Evolutionary conservation across 2,113 vertebrate genomes (phyloP).

Genomic region (Nothoprocta perdicaria): DNA sequence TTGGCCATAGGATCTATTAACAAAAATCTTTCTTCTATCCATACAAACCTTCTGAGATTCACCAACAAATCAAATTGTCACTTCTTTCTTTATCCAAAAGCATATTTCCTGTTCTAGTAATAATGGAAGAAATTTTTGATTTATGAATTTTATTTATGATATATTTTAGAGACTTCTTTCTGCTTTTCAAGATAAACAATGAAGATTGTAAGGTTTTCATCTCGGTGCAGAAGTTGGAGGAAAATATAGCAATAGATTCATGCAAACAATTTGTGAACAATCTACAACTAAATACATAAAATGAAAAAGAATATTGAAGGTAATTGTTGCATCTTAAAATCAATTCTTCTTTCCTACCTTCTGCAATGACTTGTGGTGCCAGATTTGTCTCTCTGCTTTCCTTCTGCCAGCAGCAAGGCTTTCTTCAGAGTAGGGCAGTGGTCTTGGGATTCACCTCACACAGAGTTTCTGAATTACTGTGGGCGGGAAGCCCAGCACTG

Average conservation of each 20-base stretch:
- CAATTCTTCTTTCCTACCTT: not conserved
- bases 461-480: not conserved
- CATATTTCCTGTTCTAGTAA: not conserved
- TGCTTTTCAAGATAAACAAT: not conserved
- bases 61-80: not conserved
- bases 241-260: not conserved
- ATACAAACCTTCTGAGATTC: not conserved
- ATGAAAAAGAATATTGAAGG: not conserved
- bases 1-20: not conserved
- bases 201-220: not conserved
- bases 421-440: not conserved
- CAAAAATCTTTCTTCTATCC: not conserved
- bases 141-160: not conserved
- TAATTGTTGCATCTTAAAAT: not conserved
- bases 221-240: not conserved
- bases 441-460: not conserved
- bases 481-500: not conserved
- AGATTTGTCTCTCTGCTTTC: not conserved
- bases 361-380: not conserved
- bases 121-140: not conserved
- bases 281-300: not conserved
- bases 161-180: not conserved
- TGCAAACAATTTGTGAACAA: not conserved
- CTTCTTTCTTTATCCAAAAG: not conserved
- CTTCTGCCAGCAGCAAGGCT: not conserved